Evolutionary conservation across 2,888 invertebrate species (phyloP).

Genomic region (Acronicta leporina): DNA sequence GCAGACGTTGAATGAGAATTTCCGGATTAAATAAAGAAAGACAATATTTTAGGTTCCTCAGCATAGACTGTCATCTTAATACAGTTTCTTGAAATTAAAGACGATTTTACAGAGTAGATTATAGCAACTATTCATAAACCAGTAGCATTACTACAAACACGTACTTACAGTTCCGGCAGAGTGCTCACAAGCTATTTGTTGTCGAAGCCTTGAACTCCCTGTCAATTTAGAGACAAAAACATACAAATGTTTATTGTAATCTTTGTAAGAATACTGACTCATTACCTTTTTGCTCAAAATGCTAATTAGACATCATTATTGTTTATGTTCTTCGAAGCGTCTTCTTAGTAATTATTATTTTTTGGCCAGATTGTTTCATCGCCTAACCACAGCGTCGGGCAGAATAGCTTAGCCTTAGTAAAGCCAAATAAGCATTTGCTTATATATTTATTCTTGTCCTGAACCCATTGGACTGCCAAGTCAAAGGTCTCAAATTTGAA

Average conservation of each 20-base stretch:
- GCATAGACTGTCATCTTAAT: too few relatives aligned
- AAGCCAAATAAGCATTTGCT: too few relatives aligned
- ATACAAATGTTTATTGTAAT: conserved; percentile 16
- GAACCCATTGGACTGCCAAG: too few relatives aligned
- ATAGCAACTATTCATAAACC: conserved; percentile 12
- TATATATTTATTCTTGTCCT: too few relatives aligned
- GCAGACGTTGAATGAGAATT: too few relatives aligned
- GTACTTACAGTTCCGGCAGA: conserved; percentile 45
- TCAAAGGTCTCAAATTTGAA: too few relatives aligned
- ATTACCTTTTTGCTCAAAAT: conserved; percentile 35
- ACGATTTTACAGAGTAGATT: too few relatives aligned
- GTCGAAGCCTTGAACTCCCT: conserved; percentile 39
- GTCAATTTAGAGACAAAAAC: conserved; percentile 34
- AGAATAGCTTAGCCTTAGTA: too few relatives aligned
- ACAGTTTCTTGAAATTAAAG: too few relatives aligned
- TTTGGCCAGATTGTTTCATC: neutral
- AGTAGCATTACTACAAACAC: conserved; percentile 31
- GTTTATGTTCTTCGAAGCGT: conserved; percentile 7
- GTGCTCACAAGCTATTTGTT: conserved; percentile 32
- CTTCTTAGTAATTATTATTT: neutral
- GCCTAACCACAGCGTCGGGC: too few relatives aligned
- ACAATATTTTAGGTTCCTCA: too few relatives aligned
- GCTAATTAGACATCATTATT: conserved; percentile 6
- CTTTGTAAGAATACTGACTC: conserved; percentile 16
- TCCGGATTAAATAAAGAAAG: too few relatives aligned